Evolutionary conservation across 2,113 vertebrate genomes (phyloP), one percentile per base, ranked within the genome.

Genomic region (Ondatra zibethicus): DNA sequence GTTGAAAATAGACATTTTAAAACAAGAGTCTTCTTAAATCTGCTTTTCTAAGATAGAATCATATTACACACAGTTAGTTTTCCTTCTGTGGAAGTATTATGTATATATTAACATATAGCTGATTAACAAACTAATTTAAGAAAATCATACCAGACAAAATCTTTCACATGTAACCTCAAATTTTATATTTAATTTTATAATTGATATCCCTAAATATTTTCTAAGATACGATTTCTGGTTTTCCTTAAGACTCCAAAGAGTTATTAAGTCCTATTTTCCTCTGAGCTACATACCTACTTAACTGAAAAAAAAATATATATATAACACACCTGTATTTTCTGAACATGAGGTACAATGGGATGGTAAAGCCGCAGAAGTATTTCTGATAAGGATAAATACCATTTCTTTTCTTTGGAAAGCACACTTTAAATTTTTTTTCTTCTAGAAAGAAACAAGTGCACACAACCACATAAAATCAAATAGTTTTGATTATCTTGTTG

Each of bases 261-360:
- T 23, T 63, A 65, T 19, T 75, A 80, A 92, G 36, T 47, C 11
- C 0, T 36, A 16, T 94, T 91, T 68, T 72, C 3, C 27, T n/a
- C 2, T 39, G 58, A 93, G 81, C 10, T 87, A 19, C 70, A 72
- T 0, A 31, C 0, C 3, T n/a, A 77, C 13, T 89, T 81, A 33
- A 92, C 9, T 75, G 39, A 39, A 65, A 78, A 61, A 31, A 68
- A 11, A 2, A 90, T 8, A 52, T 1, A 39, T 12, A 45, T 0
- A 16, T 10, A 7, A 13, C 14, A 50, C 9, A 61, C 1, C 19
- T 31, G 7, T 6, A 52, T 58, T 73, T 29, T 55, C 0, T n/a
- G 50, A 17, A 7, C 31, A 58, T 50, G 45, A 17, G 29, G 33
- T 27, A 78, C 21, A 66, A n/a, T 73, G 3, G 0, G 8, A n/a